Evolutionary conservation across 2,888 invertebrate species (phyloP), one percentile per base, ranked within the genome.

Genomic region (Eumacrocentrus americanus): DNA sequence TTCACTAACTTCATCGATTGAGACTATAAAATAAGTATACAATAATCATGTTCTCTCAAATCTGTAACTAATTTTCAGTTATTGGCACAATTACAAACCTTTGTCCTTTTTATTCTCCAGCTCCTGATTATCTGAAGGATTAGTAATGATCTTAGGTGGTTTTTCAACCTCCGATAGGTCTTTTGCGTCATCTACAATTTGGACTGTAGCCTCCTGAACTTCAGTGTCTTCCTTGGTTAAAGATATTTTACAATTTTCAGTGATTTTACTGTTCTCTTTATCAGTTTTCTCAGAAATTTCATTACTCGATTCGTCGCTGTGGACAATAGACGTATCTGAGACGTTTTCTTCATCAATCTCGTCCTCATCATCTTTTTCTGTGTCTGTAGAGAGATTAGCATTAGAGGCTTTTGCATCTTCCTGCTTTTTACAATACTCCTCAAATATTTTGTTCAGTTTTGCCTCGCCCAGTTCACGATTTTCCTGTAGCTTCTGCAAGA

Each of bases 371-470:
- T 63, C 64, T 2, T 64, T 60, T 3, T 66, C 65, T 4, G 22
- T 16, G 3, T 58, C 58, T 1, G n/a, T n/a, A n/a, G n/a, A n/a
- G 1, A 51, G 34, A 4, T n/a, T 5, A 12, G 20, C 5, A 3
- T 61, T 29, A 14, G 22, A 11, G 18, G 60, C 58, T 4, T 60
- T 66, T 16, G 50, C 18, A 29, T 67, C 66, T 23, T 74, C 70
- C 46, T 80, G 74, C 44, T 70, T 75, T 9, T 61, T 63, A 1
- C 60, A 68, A 60, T 65, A 80, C 25, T 72, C 59, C 3, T 76
- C 69, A 55, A 80, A 76, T 29, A 77, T 34, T n/a, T 65, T 67
- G 0, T 70, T 29, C 25, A 76, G 58, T 58, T 67, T 75, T 56
- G 72, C 65, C 2, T 75, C 70, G 1, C 76, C 76, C 7, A 63